Conservation (phyloP, 2,888 invertebrate genomes). For the Phoenoteleia sp. region DNA sequence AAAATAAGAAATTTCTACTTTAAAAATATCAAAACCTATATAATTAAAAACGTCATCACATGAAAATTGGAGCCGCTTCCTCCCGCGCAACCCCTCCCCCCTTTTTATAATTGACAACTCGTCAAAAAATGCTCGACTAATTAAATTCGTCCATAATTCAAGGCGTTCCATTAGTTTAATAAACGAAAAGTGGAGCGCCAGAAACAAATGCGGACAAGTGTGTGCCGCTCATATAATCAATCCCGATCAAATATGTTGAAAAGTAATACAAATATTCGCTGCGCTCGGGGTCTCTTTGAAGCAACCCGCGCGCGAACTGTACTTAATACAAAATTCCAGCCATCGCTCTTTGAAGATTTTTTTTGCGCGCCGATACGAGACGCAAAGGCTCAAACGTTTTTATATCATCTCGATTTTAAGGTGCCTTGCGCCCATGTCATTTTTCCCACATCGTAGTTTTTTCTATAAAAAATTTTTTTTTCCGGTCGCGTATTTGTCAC, state of each 20-base stretch:
- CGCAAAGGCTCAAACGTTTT: slow-evolving; percentile 59
- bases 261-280: slow-evolving; percentile 51
- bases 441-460: not conserved
- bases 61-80: too few species aligned
- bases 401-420: slow-evolving; percentile 57
- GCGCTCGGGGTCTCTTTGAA: slow-evolving; percentile 30
- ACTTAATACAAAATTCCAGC: slow-evolving; percentile 55
- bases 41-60: too few species aligned
- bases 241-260: slow-evolving; percentile 43
- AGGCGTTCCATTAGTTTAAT: slow-evolving; percentile 46
- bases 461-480: not conserved
- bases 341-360: slow-evolving; percentile 52
- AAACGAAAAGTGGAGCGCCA: slow-evolving; percentile 13
- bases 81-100: too few species aligned
- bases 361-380: slow-evolving; percentile 42
- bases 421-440: slow-evolving; percentile 19
- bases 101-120: too few species aligned
- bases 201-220: slow-evolving; percentile 24
- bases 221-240: slow-evolving; percentile 36
- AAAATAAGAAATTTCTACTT: too few species aligned
- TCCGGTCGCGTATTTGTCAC: not conserved
- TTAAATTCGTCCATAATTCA: slow-evolving; percentile 38
- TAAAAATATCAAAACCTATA: too few species aligned
- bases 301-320: slow-evolving; percentile 37
- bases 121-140: slow-evolving; percentile 26